Evolutionary conservation across 1,140 invertebrate species (phyloP), one percentile per base, ranked within the genome.

Genomic region (Rhopalosiphum padi): DNA sequence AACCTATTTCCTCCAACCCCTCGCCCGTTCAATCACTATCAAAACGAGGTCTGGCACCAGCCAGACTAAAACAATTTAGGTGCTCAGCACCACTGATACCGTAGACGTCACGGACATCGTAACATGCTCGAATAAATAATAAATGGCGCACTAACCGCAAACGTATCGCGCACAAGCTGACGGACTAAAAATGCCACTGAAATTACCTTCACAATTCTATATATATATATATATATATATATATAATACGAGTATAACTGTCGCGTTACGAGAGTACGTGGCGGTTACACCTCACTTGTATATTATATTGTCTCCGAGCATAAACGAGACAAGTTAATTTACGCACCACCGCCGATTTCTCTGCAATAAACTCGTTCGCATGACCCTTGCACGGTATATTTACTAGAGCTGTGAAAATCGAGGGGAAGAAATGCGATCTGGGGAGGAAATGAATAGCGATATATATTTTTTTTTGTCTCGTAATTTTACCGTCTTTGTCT

Each of bases 311-410:
- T 90, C 51, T 53, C n/a, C 51, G 35, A 60, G 35, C 51, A 41
- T 55, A 90, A 77, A 90, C 30, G 88, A 90, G 88, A 90, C 51
- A 60, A 90, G 88, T 90, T 90, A 90, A 90, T 90, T 90, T 90
- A 90, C 88, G 22, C 35, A 23, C 88, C 88, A 25, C 35, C 88
- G 35, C 35, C 35, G n/a, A 88, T 88, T 90, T 90, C 23, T 23
- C 35, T 8, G 35, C 35, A 30, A 60, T 60, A 60, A 90, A 60
- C 88, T 77, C 60, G 5, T 30, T 77, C 15, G 22, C 86, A 30
- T 53, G 53, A 41, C 88, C 35, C 35, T 23, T 22, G 15, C 30
- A 5, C 18, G 30, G 41, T 43, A 30, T 30, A 87, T n/a, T 43
- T 48, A 11, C 15, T 15, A n/a, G 86, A 35, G 21, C 8, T n/a